These are phyloP conservation scores for Peromyscus californicus DNA, from an alignment of 2,113 vertebrate species.

Conservation along the genomic window DNA sequence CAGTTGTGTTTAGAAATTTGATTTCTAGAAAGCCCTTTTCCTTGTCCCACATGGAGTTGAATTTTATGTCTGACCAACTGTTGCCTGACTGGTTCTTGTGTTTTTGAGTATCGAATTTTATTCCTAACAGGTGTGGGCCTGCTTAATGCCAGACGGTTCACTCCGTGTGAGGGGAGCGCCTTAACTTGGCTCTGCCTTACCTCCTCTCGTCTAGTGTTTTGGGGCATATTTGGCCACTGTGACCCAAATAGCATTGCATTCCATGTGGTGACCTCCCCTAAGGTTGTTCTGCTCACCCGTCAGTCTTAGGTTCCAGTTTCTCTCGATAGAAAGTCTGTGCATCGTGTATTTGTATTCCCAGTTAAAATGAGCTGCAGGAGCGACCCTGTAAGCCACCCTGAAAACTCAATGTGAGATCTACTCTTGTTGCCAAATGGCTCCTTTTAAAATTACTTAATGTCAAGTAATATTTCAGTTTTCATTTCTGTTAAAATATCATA, in stretches of 20 bases:
- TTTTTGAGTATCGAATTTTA: conserved; percentile 71
- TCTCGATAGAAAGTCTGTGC: neutral
- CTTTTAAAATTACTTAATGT: conserved; percentile 43
- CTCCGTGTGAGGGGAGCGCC: conserved; percentile 52
- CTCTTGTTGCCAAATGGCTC: neutral
- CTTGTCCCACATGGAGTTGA: neutral
- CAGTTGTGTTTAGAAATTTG: conserved; percentile 75
- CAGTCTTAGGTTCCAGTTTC: neutral
- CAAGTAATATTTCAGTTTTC: conserved; percentile 42
- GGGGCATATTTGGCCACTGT: neutral
- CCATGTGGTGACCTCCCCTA: neutral
- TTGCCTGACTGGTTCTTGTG: conserved; percentile 56
- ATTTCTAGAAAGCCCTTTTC: conserved; percentile 72
- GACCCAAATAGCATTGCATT: neutral
- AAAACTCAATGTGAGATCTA: neutral
- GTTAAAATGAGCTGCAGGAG: neutral
- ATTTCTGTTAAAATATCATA: conserved; percentile 32
- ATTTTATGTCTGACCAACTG: conserved; percentile 75
- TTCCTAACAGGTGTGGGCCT: conserved; percentile 68
- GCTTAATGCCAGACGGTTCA: conserved; percentile 51
- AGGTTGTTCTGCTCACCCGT: conserved; percentile 8
- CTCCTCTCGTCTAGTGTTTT: neutral
- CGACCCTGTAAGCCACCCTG: neutral
- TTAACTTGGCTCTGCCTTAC: conserved; percentile 65
- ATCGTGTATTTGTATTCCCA: neutral